Percentiles rank a stretch among this genome's conserved stretches.
phyloP scores from a whole-genome alignment of 2,113 vertebrate genomes.

The Pelmatolapia mariae region DNA sequence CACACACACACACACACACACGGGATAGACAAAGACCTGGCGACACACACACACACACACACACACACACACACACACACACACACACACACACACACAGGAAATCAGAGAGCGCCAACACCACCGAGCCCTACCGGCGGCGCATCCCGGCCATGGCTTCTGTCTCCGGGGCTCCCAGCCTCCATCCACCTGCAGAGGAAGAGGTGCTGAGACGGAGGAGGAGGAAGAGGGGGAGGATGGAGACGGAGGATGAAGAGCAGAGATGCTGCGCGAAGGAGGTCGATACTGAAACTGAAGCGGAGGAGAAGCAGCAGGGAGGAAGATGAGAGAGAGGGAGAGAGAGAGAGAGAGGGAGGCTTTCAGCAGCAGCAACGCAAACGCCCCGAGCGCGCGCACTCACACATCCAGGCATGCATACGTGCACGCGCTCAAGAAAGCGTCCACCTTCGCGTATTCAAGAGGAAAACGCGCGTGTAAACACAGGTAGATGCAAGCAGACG shows the following conservation, averaged over 20 bases:
- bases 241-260: slow-evolving; percentile 19
- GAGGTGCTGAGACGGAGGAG: not conserved
- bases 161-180: slow-evolving; percentile 33
- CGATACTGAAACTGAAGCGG: slow-evolving; percentile 19
- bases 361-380: not conserved
- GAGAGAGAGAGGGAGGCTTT: not conserved
- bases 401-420: not conserved
- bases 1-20: not conserved
- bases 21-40: slow-evolving; percentile 10
- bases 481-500: not conserved
- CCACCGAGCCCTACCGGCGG: slow-evolving; percentile 28
- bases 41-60: not conserved
- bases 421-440: not conserved
- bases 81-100: not conserved
- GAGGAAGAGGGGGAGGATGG: slow-evolving; percentile 3
- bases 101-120: not conserved
- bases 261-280: slow-evolving; percentile 38
- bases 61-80: not conserved
- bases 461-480: not conserved
- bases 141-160: slow-evolving; percentile 20
- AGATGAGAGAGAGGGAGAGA: not conserved
- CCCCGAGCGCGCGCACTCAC: slow-evolving; percentile 9
- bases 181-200: slow-evolving; percentile 52
- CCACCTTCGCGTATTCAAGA: not conserved
- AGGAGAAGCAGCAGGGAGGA: not conserved